Conservation (phyloP, 2,113 vertebrate species). For the Thryonomys swinderianus region DNA sequence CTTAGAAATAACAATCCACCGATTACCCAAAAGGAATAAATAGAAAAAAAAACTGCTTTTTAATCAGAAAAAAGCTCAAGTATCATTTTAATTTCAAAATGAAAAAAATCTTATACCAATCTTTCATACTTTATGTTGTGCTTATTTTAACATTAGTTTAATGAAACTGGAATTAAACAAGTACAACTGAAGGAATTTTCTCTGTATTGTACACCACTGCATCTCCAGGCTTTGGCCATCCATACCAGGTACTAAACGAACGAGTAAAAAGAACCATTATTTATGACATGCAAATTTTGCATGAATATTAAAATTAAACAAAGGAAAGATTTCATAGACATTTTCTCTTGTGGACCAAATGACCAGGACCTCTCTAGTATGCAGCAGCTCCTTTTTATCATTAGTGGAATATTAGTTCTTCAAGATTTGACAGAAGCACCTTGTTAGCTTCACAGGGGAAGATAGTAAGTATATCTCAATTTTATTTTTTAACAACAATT, state of each 20-base stretch:
- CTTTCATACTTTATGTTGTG: not conserved
- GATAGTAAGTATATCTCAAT: not conserved
- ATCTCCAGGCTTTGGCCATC: not conserved
- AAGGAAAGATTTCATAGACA: slow-evolving; percentile 8
- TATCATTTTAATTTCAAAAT: not conserved
- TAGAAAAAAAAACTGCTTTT: not conserved
- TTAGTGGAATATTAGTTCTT: not conserved
- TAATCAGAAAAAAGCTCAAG: not conserved
- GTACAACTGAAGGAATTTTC: not conserved
- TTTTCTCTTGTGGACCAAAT: not conserved
- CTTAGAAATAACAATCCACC: not conserved
- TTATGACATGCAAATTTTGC: not conserved
- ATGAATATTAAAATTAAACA: slow-evolving; percentile 33
- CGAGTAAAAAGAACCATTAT: not conserved
- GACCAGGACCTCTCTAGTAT: not conserved
- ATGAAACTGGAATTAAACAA: not conserved
- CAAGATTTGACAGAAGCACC: not conserved
- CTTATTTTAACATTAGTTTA: not conserved
- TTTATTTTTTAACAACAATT: slow-evolving; percentile 14
- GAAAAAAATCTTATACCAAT: not conserved
- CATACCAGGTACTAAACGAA: not conserved
- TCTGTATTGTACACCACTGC: not conserved
- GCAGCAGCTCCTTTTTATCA: not conserved
- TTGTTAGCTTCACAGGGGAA: not conserved
- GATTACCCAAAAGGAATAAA: not conserved